These are phyloP conservation scores for Gephyroberyx darwinii DNA, from an alignment of 2,797 vertebrate species.

Conservation along the genomic window DNA sequence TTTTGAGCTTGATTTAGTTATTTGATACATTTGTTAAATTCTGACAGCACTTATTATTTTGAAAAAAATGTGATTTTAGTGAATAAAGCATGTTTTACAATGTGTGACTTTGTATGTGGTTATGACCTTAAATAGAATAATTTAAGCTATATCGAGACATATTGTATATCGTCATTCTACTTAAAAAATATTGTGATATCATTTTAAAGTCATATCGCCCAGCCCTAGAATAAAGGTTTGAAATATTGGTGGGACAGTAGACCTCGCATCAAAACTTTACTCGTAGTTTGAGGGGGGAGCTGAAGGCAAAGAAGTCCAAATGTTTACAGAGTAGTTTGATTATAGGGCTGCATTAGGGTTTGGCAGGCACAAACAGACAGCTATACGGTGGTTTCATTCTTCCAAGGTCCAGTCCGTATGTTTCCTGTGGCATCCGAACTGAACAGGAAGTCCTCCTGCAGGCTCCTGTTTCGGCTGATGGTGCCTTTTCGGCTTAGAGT, in stretches of 20 bases:
- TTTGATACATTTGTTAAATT: no score
- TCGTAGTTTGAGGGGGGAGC: constrained; percentile 38
- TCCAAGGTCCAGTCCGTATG: constrained; percentile 96
- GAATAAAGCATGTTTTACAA: no score
- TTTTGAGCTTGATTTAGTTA: no score
- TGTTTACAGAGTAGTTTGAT: constrained; percentile 7
- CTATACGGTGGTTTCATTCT: constrained; percentile 97
- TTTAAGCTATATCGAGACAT: no score
- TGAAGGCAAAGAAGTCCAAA: constrained; percentile 46
- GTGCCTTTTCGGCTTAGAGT: constrained; percentile 74
- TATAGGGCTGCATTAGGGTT: background rate
- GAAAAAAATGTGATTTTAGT: no score
- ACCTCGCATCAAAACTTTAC: constrained; percentile 28
- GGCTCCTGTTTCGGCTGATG: constrained; percentile 84
- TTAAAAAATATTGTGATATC: no score
- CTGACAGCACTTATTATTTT: no score
- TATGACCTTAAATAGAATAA: no score
- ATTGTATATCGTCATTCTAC: no score
- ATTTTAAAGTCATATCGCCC: no score
- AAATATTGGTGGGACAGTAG: constrained; percentile 22
- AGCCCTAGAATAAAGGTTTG: constrained; percentile 4
- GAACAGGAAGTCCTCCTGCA: constrained; percentile 86
- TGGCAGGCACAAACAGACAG: constrained; percentile 26
- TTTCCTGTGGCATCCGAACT: constrained; percentile 89
- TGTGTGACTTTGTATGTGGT: no score